Conservation (phyloP, 1,140 invertebrate genomes). For the Odontomachus brunneus region DNA sequence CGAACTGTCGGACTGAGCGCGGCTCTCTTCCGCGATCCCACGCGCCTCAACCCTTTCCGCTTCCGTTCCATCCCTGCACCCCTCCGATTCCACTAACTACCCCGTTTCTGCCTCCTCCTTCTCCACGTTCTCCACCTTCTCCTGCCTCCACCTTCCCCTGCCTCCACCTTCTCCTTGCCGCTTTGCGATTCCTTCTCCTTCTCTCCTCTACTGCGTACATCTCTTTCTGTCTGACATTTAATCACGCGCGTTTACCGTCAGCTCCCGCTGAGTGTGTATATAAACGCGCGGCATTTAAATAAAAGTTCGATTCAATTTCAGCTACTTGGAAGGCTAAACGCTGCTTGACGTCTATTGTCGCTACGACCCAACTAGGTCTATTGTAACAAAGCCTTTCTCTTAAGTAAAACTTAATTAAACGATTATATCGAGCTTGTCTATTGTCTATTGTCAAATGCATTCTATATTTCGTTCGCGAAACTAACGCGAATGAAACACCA, state of each 20-base stretch:
- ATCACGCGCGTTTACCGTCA: not conserved
- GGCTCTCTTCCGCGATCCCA: constrained; percentile 19
- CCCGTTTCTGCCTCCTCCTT: constrained; percentile 35
- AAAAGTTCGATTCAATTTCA: too few relatives aligned
- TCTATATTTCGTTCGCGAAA: too few relatives aligned
- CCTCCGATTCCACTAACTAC: constrained; percentile 30
- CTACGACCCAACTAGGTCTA: too few relatives aligned
- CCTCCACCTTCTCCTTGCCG: not conserved
- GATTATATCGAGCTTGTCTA: too few relatives aligned
- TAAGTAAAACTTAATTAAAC: too few relatives aligned
- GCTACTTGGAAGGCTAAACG: too few relatives aligned
- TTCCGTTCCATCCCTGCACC: constrained; percentile 31
- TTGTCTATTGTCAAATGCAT: too few relatives aligned
- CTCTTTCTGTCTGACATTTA: not conserved
- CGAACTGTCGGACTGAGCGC: constrained; percentile 65
- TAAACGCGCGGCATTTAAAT: not conserved
- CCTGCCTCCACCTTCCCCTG: constrained; percentile 23
- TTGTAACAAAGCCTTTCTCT: too few relatives aligned
- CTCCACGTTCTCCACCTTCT: not conserved
- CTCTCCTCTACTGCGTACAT: constrained; percentile 1
- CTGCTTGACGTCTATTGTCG: too few relatives aligned
- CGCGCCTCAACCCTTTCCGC: constrained; percentile 16
- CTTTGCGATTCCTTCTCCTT: not conserved
- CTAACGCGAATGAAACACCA: too few relatives aligned
- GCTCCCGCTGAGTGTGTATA: not conserved